Conservation (phyloP, 2,888 invertebrate genomes). For the Patella caerulea region DNA sequence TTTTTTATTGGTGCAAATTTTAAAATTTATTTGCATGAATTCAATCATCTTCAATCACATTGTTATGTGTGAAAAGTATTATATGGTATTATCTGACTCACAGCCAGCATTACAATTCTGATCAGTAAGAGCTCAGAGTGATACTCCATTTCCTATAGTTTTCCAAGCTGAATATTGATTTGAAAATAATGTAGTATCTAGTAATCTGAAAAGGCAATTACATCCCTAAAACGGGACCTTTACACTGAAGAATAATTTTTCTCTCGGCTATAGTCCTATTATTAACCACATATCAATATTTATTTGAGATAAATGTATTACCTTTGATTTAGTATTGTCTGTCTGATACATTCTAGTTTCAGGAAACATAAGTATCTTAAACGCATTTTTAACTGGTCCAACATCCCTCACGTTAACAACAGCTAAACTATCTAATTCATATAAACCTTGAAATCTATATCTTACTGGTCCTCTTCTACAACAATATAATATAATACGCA, state of each 20-base stretch:
- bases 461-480: slow-evolving; percentile 81
- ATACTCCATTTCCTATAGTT: too few relatives aligned
- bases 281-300: background rate
- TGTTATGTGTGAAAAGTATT: too few relatives aligned
- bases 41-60: too few relatives aligned
- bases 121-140: too few relatives aligned
- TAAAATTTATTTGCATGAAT: too few relatives aligned
- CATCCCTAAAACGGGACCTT: too few relatives aligned
- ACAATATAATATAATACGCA: slow-evolving; percentile 23
- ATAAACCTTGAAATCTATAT: slow-evolving; percentile 87
- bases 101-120: too few relatives aligned
- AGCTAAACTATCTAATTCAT: slow-evolving; percentile 89
- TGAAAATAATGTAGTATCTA: background rate
- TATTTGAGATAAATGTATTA: slow-evolving; percentile 28
- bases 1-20: too few relatives aligned
- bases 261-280: background rate
- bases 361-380: slow-evolving; percentile 94
- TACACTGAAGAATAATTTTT: too few relatives aligned
- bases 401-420: slow-evolving; percentile 92
- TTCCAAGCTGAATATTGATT: too few relatives aligned
- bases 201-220: background rate
- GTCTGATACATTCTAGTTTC: slow-evolving; percentile 93
- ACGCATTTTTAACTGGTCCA: slow-evolving; percentile 90
- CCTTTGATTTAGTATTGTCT: slow-evolving; percentile 82
- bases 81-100: too few relatives aligned